A percentile compares a stretch with the other conserved stretches of the same genome.
Evolutionary conservation across 2,888 invertebrate species (phyloP).

Genomic region (Sialis lutaria): DNA sequence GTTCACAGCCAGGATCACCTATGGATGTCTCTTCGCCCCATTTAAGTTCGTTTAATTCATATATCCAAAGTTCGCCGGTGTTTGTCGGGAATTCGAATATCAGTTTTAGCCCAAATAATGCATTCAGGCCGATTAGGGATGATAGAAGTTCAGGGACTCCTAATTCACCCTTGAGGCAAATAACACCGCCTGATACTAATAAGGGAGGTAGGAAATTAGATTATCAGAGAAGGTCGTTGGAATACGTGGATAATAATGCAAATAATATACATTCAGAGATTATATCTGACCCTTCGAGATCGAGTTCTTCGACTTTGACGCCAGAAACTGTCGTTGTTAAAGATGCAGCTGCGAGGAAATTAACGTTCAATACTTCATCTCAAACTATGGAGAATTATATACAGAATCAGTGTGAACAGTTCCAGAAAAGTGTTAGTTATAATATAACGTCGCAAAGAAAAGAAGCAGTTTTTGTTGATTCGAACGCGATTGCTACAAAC

Average conservation of each 20-base stretch:
- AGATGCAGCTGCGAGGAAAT: slow-evolving; percentile 2
- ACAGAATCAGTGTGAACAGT: too few relatives aligned
- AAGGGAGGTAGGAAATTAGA: slow-evolving; percentile 22
- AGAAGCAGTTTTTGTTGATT: slow-evolving; percentile 9
- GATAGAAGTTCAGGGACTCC: slow-evolving; percentile 14
- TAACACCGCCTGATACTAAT: slow-evolving; percentile 20
- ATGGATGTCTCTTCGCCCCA: slow-evolving; percentile 15
- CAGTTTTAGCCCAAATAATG: slow-evolving; percentile 3
- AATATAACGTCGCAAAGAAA: not conserved
- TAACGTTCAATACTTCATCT: not conserved
- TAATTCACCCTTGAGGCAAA: slow-evolving; percentile 11
- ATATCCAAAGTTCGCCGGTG: not conserved
- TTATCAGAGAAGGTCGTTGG: slow-evolving; percentile 22
- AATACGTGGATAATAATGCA: slow-evolving; percentile 29
- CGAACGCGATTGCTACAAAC: slow-evolving; percentile 8
- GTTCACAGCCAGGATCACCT: slow-evolving; percentile 12
- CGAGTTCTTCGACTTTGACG: slow-evolving; percentile 9
- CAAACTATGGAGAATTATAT: slow-evolving; percentile 3
- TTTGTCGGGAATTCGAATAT: not conserved
- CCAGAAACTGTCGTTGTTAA: slow-evolving; percentile 14
- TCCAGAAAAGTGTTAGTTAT: too few relatives aligned
- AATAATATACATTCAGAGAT: slow-evolving; percentile 14
- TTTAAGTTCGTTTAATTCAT: not conserved
- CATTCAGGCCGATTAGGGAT: slow-evolving; percentile 24
- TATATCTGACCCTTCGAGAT: slow-evolving; percentile 11